Evolutionary conservation across 1,140 invertebrate species (phyloP).

Genomic region (Paralvinella palmiformis): DNA sequence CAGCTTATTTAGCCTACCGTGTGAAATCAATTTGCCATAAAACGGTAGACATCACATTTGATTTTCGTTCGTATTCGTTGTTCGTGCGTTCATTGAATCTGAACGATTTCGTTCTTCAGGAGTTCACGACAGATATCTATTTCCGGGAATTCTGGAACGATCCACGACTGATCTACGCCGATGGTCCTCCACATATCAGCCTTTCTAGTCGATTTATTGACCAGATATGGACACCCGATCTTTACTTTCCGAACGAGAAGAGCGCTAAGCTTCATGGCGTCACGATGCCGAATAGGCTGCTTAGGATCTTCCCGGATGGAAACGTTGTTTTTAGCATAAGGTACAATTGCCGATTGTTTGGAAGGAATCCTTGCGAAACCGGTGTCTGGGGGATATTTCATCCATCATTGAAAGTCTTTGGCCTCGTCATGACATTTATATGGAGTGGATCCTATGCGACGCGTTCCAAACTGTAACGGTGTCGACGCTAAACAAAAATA

Average conservation of each 20-base stretch:
- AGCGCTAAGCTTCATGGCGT: slow-evolving; percentile 96
- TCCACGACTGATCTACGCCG: slow-evolving; percentile 76
- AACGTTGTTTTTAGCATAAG: slow-evolving; percentile 14
- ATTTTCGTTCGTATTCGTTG: not conserved
- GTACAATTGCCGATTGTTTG: no score
- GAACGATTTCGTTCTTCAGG: slow-evolving; percentile 57
- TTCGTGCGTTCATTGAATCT: not conserved
- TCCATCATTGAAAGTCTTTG: no score
- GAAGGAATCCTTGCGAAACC: no score
- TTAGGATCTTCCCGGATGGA: slow-evolving; percentile 82
- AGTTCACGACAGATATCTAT: slow-evolving; percentile 98
- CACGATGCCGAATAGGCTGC: slow-evolving; percentile 94
- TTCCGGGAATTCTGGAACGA: slow-evolving; percentile 98
- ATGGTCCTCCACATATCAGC: slow-evolving; percentile 92
- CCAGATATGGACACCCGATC: slow-evolving; percentile 98
- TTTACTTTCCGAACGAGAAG: slow-evolving; percentile 97
- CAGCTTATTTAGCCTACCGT: not conserved
- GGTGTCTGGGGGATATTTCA: no score
- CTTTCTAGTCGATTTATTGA: slow-evolving; percentile 58
- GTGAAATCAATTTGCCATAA: not conserved
- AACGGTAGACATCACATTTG: not conserved
- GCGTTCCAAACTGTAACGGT: no score
- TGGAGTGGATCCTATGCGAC: no score
- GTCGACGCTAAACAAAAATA: no score
- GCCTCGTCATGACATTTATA: no score